phyloP scores from a whole-genome alignment of 1,140 invertebrate species.

The Ceratina japonica region DNA sequence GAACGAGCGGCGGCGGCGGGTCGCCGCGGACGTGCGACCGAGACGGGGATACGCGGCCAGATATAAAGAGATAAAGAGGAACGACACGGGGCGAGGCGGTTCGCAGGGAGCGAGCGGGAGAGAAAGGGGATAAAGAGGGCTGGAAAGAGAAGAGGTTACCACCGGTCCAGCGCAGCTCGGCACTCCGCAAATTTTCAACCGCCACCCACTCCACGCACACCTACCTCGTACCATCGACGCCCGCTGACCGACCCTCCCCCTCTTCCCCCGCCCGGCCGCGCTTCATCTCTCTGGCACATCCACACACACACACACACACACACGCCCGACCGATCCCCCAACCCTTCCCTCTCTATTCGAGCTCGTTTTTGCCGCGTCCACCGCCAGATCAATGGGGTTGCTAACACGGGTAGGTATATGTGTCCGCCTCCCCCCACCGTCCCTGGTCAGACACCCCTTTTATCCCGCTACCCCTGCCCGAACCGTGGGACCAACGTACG shows the following conservation, averaged over 20 bases:
- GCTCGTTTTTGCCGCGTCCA: conserved; percentile 78
- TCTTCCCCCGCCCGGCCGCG: too few species aligned
- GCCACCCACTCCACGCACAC: conserved; percentile 61
- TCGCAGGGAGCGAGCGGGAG: conserved; percentile 6
- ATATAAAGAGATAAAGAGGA: conserved; percentile 56
- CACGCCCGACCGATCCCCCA: conserved; percentile 50
- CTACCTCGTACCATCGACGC: conserved; percentile 49
- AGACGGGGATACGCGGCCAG: conserved; percentile 19
- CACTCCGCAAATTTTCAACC: conserved; percentile 79
- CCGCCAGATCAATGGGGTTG: conserved; percentile 79
- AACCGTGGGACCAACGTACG: conserved; percentile 42
- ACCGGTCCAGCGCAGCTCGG: conserved; percentile 67
- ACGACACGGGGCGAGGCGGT: not conserved
- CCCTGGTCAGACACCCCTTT: conserved; percentile 55
- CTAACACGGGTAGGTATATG: conserved; percentile 78
- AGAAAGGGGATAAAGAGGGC: conserved; percentile 31
- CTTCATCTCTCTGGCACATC: conserved; percentile 23
- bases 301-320: conserved; percentile 7
- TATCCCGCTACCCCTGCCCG: conserved; percentile 18
- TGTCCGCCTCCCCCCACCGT: conserved; percentile 70
- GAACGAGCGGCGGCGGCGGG: not conserved
- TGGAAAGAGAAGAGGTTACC: conserved; percentile 50
- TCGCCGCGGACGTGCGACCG: conserved; percentile 10
- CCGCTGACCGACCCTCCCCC: conserved; percentile 56
- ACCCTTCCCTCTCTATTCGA: conserved; percentile 68